phyloP scores from a whole-genome alignment of 2,113 vertebrate genomes.

The Elgaria multicarinata region DNA sequence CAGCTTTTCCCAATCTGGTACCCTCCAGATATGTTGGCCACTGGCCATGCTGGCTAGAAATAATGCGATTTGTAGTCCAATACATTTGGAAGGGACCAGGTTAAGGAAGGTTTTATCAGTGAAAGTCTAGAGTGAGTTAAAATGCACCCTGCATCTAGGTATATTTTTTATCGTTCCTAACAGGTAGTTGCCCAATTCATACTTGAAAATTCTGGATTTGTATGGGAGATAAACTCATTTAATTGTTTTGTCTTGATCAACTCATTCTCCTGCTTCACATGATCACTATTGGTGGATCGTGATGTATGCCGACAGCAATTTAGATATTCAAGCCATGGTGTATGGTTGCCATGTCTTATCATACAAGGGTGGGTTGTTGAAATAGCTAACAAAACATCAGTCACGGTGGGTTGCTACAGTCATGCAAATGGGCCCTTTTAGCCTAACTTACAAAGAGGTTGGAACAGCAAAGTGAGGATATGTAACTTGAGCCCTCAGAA shows the following conservation, averaged over 20 bases:
- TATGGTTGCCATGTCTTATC: no score
- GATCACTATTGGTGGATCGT: neutral
- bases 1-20: no score
- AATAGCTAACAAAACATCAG: no score
- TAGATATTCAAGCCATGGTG: no score
- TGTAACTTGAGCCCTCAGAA: neutral
- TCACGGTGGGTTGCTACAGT: no score
- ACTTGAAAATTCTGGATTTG: neutral
- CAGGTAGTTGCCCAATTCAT: neutral
- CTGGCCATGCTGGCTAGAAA: no score
- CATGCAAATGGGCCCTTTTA: neutral
- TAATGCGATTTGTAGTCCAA: no score
- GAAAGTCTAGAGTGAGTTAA: neutral
- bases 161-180: neutral
- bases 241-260: neutral
- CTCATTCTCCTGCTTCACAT: neutral
- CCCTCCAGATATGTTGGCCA: no score
- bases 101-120: neutral
- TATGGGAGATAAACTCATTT: neutral
- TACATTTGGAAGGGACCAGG: neutral
- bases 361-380: no score
- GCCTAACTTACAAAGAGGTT: no score
- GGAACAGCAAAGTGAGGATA: neutral
- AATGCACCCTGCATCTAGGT: neutral
- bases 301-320: no score